Evolutionary conservation across 2,113 vertebrate genomes (phyloP), one percentile per base, ranked within the genome.

Genomic region (Gopherus flavomarginatus): DNA sequence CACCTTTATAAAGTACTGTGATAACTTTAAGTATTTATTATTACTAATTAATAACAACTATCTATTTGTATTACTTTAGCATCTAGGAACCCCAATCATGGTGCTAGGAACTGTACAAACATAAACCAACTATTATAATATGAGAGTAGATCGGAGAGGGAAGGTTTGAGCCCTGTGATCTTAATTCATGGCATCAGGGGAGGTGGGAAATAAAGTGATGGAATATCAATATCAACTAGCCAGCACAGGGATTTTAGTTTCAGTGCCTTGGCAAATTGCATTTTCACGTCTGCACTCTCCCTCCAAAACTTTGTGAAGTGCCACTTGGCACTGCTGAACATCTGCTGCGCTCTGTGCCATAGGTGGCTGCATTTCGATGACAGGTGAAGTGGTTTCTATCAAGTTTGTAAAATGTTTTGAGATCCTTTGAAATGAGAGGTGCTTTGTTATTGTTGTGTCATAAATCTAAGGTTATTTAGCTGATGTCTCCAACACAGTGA

Each of bases 71-170:
- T 35, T 86, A 47, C 75, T 83, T 49, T 92, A 89, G 88, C 91
- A 83, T 89, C 91, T 93, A 86, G 78, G 92, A 93, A 22, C 69
- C 81, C 90, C 87, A 22, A 19, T 8, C 65, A 53, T 91, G 78
- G 90, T 49, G 91, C n/a, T 80, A 87, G 94, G 91, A 80, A 79
- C 84, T 91, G 80, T 89, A 93, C 86, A 91, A 96, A 97, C 92
- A 94, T 50, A 83, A 86, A 96, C 85, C 75, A 89, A 92, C 93
- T 87, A 83, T 87, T 93, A 91, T 29, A 85, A 93, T 50, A 81
- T 92, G 81, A 93, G 90, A 47, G 26, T 78, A 47, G 11, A 78
- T 22, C 11, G 47, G 12, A 77, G 7, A 10, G 72, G 72, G 7
- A 38, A 38, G 75, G 24, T 5, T 42, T 26, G 22, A 27, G 24